Evolutionary conservation across 2,797 vertebrate species (phyloP), one percentile per base, ranked within the genome.

Genomic region (Sebastes miniatus): DNA sequence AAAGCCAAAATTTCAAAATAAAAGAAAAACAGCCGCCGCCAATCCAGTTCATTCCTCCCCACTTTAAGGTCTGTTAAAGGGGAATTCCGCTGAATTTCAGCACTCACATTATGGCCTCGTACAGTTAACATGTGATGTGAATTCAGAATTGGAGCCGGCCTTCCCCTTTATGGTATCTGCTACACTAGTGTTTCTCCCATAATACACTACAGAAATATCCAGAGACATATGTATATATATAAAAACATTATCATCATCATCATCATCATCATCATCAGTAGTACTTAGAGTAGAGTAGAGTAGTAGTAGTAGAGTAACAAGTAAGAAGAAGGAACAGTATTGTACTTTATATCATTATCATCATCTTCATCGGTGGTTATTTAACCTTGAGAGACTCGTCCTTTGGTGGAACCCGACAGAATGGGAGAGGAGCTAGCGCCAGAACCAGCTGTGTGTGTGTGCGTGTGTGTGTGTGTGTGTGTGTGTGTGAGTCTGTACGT

Each of bases 251-350:
- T 94, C 89, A 90, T 88, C 90, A 93, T 91, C 86, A 83, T 80
- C 77, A 71, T 83, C 63, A 76, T 79, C 73, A 76, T 84, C 79
- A 79, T 85, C 88, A 29, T 29, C 29, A 94, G 94, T 95, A 94
- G 92, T 94, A 93, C 88, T 93, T 94, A 92, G 92, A 93, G 87
- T 94, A 95, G 92, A 95, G 91, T 94, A 95, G 93, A 94, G 94
- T 95, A 95, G 93, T 94, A 95, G 92, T 95, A 95, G 93, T 94
- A 95, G 94, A 95, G 95, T 95, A 96, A 95, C 94, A 95, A 94
- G 92, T 94, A 95, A 93, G 94, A 95, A 95, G 95, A 95, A 96
- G 93, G 94, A 95, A 95, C 94, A 93, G 94, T 95, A 94, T 93
- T 95, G 94, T 94, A 94, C 93, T 95, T 95, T 92, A 92, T 92